Conservation (phyloP, 2,797 vertebrate species). For the Macropus fuliginosus region DNA sequence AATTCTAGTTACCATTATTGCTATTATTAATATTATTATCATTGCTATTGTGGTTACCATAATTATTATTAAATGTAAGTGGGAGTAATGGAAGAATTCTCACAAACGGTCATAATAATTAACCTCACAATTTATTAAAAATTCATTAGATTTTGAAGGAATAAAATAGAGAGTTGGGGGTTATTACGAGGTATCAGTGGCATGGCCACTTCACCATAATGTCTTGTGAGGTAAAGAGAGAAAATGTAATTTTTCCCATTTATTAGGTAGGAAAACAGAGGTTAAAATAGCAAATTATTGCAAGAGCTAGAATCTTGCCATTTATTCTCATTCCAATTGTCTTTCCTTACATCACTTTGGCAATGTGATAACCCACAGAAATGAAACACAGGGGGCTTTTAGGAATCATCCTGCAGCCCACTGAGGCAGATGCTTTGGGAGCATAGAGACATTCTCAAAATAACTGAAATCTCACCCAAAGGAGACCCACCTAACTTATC, state of each 20-base stretch:
- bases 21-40: not conserved
- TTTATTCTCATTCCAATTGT: not conserved
- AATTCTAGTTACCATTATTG: not conserved
- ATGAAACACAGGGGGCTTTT: not conserved
- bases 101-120: not conserved
- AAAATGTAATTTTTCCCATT: not conserved
- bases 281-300: not conserved
- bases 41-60: not conserved
- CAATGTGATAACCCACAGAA: not conserved
- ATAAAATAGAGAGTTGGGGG: not conserved
- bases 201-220: not conserved
- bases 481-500: too few relatives aligned
- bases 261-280: not conserved
- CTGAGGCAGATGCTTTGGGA: not conserved
- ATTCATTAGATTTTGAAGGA: not conserved
- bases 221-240: not conserved
- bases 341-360: not conserved
- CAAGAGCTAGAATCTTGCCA: not conserved
- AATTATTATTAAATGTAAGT: constrained; percentile 76
- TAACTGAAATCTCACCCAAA: too few relatives aligned
- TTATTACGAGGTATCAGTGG: not conserved
- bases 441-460: not conserved
- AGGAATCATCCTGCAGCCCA: not conserved
- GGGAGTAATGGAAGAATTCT: not conserved
- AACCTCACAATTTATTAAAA: not conserved